Evolutionary conservation across 1,140 invertebrate species (phyloP), one percentile per base, ranked within the genome.

Genomic region (Littorina saxatilis): DNA sequence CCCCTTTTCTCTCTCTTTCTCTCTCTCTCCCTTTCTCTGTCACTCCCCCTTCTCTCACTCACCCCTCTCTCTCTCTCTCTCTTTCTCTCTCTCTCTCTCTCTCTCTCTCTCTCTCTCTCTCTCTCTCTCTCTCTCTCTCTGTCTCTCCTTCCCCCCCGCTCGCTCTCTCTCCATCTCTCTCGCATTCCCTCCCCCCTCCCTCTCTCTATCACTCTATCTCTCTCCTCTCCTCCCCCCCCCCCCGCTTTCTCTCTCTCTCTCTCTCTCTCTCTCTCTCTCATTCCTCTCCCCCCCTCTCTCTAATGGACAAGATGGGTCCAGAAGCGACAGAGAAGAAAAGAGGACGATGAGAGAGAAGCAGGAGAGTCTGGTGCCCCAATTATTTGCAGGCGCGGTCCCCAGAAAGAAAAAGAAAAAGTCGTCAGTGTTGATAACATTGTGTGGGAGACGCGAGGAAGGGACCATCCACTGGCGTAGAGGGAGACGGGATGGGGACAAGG

Each of bases 61-160:
- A n/a, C n/a, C n/a, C n/a, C n/a, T n/a, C n/a, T n/a, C 55, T 58
- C 75, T 58, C 50, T 58, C 47, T 78, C 27, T 61, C 75, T 50
- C 29, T 29, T 15, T 78, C 9, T 35, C 75, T 37, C 17, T 37
- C 52, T 32, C n/a, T 58, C 3, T 35, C 3, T 50, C 43, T 37
- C 17, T 29, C 15, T 35, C 20, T 20, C 20, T 58, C 13, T 50
- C 15, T 27, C 20, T 61, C 15, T 52, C 5, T 13, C 32, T 76
- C n/a, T n/a, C n/a, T n/a, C n/a, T n/a, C n/a, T n/a, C n/a, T n/a
- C n/a, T n/a, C n/a, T n/a, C n/a, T n/a, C n/a, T n/a, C n/a, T n/a
- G n/a, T n/a, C n/a, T n/a, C n/a, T n/a, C n/a, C n/a, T n/a, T n/a
- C n/a, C n/a, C n/a, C n/a, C n/a, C n/a, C n/a, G n/a, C n/a, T n/a